phyloP scores from a whole-genome alignment of 2,113 vertebrate genomes.

The Riparia riparia region DNA sequence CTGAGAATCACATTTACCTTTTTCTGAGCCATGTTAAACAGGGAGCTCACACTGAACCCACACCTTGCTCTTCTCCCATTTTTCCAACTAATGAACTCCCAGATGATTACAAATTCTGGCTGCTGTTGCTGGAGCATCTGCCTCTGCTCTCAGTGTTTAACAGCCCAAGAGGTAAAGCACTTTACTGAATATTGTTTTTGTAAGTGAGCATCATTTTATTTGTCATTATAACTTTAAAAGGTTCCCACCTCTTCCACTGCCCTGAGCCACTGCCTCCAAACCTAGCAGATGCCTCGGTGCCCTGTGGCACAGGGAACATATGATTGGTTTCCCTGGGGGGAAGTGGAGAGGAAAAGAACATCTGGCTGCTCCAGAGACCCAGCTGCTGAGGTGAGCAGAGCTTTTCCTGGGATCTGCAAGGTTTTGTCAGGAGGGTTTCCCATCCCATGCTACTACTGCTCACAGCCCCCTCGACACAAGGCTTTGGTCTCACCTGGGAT shows the following conservation, averaged over 20 bases:
- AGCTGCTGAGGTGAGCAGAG: background rate
- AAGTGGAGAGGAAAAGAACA: background rate
- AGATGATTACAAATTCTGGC: background rate
- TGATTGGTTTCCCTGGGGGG: background rate
- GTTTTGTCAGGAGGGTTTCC: background rate
- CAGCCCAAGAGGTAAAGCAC: background rate
- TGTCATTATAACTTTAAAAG: slow-evolving; percentile 22
- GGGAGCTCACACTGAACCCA: background rate
- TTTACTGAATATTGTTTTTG: slow-evolving; percentile 1
- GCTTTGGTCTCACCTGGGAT: background rate
- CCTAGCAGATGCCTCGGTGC: background rate
- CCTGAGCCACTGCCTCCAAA: background rate
- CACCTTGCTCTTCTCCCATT: background rate
- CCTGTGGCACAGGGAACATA: background rate
- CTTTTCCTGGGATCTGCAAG: background rate
- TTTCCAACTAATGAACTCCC: slow-evolving; percentile 28
- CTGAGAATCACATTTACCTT: background rate
- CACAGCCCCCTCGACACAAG: background rate
- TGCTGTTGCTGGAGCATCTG: background rate
- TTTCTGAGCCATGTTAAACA: background rate
- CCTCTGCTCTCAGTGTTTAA: background rate
- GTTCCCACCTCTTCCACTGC: background rate
- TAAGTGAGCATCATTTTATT: background rate
- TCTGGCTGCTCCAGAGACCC: background rate
- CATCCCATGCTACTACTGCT: background rate